A percentile compares a stretch with the other conserved stretches of the same genome.
phyloP scores from a whole-genome alignment of 64 coral and sea anemone species.

The Dendronephthya gigantea region DNA sequence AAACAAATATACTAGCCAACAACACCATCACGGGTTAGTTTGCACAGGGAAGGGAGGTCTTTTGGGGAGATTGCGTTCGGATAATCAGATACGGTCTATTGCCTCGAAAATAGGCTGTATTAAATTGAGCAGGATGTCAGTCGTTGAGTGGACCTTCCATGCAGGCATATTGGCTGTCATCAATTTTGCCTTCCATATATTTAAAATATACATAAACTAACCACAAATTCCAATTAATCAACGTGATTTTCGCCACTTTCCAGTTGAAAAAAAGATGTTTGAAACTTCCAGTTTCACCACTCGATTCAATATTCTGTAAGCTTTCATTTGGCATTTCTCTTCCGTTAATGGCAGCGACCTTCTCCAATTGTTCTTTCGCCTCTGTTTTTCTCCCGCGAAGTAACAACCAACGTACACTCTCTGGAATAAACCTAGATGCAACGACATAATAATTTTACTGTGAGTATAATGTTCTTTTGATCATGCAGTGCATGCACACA shows the following conservation, averaged over 20 bases:
- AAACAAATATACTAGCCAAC: neutral
- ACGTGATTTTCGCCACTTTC: neutral
- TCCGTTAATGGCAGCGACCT: neutral
- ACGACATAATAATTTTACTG: too few relatives aligned
- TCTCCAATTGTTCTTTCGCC: neutral
- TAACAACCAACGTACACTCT: neutral
- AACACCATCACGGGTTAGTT: too few relatives aligned
- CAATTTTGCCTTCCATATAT: too few relatives aligned
- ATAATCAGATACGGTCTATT: too few relatives aligned
- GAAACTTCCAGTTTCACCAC: neutral
- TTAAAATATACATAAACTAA: neutral
- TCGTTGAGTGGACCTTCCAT: too few relatives aligned
- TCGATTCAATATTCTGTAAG: neutral
- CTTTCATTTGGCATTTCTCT: neutral
- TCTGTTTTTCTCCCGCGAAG: neutral
- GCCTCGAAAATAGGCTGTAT: too few relatives aligned
- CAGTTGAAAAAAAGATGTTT: neutral
- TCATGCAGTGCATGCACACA: too few relatives aligned
- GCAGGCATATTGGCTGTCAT: too few relatives aligned
- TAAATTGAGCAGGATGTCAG: too few relatives aligned
- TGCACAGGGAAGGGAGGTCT: too few relatives aligned
- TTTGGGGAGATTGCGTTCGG: too few relatives aligned
- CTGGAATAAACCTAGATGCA: constrained; percentile 6
- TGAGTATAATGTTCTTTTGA: too few relatives aligned
- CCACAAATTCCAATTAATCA: neutral